Evolutionary conservation across 2,797 vertebrate species (phyloP), one percentile per base, ranked within the genome.

Genomic region (Tauraco hartlaubi): DNA sequence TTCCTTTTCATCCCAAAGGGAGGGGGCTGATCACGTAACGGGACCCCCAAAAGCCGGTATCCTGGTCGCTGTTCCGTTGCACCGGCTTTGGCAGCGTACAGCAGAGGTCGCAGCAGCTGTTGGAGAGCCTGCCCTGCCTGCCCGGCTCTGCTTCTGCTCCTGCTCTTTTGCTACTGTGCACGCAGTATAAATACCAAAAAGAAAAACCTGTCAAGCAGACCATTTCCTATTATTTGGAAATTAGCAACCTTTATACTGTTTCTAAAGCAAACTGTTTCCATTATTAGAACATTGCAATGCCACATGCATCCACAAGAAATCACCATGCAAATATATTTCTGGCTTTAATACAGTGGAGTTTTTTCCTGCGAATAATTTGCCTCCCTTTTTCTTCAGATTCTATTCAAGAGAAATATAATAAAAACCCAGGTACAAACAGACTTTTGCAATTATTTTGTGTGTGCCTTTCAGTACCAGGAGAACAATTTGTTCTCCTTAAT

Each of bases 171-270:
- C 81, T 81, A 9, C 92, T 87, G 22, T n/a, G 83, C 11, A 74
- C 69, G 67, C 79, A 81, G 59, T 39, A 95, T 66, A 98, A 97
- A 97, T 44, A 90, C 74, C 62, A 69, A 43, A 61, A 86, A 95
- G 93, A 94, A 94, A 96, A 97, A 95, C 74, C 94, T 81, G 85
- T 97, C 97, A 97, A 94, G 94, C 82, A 97, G 94, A 91, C 96
- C 91, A 43, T 97, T 97, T 96, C 64, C 86, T 92, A 96, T 97
- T 98, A 95, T 96, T 97, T 97, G 97, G 94, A 97, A 96, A 98
- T 97, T 96, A 98, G 91, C 96, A 97, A 96, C 89, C 92, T 97
- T 97, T 87, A 88, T 85, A 97, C 90, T 91, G 80, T 93, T 97
- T 95, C 95, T 95, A 93, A 96, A 97, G 94, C 72, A 89, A 96